Evolutionary conservation across 1,140 invertebrate species (phyloP).

Genomic region (Macrocentrus cingulum): DNA sequence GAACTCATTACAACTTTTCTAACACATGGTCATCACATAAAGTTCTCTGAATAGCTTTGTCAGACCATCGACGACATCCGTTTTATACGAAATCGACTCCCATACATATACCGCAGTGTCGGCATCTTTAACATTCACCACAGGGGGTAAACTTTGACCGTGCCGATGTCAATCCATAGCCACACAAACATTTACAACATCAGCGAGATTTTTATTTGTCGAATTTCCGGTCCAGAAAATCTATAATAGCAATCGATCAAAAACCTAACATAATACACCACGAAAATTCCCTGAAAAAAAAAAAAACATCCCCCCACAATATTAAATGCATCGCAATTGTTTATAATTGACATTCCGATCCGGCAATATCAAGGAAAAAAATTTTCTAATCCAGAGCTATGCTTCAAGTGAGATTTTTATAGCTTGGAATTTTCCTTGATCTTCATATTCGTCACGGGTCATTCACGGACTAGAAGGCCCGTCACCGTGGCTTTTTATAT

Average conservation of each 20-base stretch:
- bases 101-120: constrained; percentile 30
- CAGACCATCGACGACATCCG: constrained; percentile 19
- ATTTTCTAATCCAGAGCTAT: not conserved
- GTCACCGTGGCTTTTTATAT: constrained; percentile 8
- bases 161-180: constrained; percentile 44
- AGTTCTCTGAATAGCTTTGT: constrained; percentile 43
- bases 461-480: constrained; percentile 22
- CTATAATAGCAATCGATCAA: not conserved
- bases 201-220: not conserved
- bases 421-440: constrained; percentile 21
- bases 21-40: constrained; percentile 25
- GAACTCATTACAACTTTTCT: constrained; percentile 22
- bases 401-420: constrained; percentile 5
- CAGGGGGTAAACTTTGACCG: constrained; percentile 42
- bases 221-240: constrained; percentile 1
- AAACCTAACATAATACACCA: not conserved
- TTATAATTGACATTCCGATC: no score
- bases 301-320: no score
- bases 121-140: constrained; percentile 39
- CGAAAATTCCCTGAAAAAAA: no score
- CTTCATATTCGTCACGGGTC: constrained; percentile 25
- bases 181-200: not conserved
- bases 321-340: no score
- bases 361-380: no score
- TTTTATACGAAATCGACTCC: constrained; percentile 10